Evolutionary conservation across 2,888 invertebrate species (phyloP).

Genomic region (Heterodera filipjevi): DNA sequence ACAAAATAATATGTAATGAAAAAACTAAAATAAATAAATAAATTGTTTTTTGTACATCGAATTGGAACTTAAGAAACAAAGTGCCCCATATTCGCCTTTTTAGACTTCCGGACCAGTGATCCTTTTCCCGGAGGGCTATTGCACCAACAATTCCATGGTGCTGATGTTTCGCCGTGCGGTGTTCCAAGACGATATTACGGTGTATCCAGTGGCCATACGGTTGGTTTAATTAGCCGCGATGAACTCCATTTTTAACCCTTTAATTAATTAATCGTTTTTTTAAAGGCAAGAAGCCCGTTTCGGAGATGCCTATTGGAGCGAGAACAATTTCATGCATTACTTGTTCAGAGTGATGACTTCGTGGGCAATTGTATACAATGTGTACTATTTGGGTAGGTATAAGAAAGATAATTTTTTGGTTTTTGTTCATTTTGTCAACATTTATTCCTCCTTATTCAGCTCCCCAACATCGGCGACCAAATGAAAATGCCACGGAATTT

Average conservation of each 20-base stretch:
- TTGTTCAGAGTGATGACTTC: conserved; percentile 44
- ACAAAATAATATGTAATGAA: too few species aligned
- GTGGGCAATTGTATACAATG: conserved; percentile 52
- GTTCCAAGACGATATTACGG: conserved; percentile 43
- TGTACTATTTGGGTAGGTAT: conserved; percentile 45
- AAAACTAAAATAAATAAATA: too few species aligned
- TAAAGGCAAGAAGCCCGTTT: conserved; percentile 35
- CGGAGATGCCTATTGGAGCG: conserved; percentile 48
- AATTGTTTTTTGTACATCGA: too few species aligned
- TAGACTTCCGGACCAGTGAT: conserved; percentile 52
- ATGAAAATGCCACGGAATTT: conserved; percentile 43
- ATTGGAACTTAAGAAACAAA: too few species aligned
- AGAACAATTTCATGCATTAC: conserved; percentile 39
- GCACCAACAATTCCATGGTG: conserved; percentile 45
- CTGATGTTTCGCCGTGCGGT: conserved; percentile 45
- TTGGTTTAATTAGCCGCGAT: conserved; percentile 17
- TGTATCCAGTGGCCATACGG: conserved; percentile 46
- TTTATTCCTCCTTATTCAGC: background rate
- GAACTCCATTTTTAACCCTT: background rate
- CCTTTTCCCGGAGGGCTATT: conserved; percentile 56
- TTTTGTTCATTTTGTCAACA: too few species aligned
- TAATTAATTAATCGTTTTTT: background rate
- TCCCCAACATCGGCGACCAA: conserved; percentile 29
- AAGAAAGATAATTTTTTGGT: too few species aligned
- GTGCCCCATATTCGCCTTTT: conserved; percentile 20